Evolutionary conservation across 1,140 invertebrate genomes (phyloP).

Genomic region (Lepidotrigona ventralis): DNA sequence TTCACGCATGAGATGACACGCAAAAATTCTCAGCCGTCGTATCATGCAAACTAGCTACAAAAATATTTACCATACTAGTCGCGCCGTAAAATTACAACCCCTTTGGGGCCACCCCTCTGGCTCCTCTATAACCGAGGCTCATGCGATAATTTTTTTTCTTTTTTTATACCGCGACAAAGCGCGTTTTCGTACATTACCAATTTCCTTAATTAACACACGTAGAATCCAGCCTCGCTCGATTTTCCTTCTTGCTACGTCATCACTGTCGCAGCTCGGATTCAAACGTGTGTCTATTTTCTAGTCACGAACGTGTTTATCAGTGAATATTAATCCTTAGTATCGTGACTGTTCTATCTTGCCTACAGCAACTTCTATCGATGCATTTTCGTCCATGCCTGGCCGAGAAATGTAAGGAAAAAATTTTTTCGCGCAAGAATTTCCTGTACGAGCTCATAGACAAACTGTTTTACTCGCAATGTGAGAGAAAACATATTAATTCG

Average conservation of each 20-base stretch:
- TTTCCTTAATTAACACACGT: constrained; percentile 10
- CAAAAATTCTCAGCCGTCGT: background rate
- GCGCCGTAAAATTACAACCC: constrained; percentile 10
- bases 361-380: no score
- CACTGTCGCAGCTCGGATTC: background rate
- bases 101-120: no score
- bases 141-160: constrained; percentile 21
- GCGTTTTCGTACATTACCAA: constrained; percentile 33
- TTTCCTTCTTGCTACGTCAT: background rate
- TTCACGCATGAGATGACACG: background rate
- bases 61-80: constrained; percentile 18
- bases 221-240: background rate
- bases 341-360: no score
- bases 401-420: no score
- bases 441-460: no score
- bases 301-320: background rate
- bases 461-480: no score
- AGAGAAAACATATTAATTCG: no score
- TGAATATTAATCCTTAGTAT: background rate
- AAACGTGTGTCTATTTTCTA: background rate
- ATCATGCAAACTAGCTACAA: constrained; percentile 17
- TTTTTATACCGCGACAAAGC: constrained; percentile 8
- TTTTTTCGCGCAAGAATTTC: no score
- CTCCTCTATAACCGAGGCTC: background rate
- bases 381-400: no score